Evolutionary conservation across 2,113 vertebrate species (phyloP), one percentile per base, ranked within the genome.

Genomic region (Syrrhaptes paradoxus): DNA sequence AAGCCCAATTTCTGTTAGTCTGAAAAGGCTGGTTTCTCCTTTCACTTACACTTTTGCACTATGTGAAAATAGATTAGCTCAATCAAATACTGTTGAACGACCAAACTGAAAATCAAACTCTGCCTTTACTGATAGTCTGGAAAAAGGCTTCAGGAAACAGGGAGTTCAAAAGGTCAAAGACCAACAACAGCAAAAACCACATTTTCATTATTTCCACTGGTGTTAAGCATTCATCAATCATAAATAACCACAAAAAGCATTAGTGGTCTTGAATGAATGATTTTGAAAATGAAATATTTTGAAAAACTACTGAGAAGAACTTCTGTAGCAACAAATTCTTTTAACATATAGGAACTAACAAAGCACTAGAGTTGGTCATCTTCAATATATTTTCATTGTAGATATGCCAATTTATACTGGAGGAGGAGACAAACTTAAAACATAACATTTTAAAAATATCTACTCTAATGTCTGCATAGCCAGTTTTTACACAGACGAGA

Each of bases 181-280:
- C 25, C 45, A 82, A 91, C 48, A 87, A 81, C 6, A 78, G 34
- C 18, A 89, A 62, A 72, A 55, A 58, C 4, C 6, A 58, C 6
- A 38, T 38, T 90, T 94, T 90, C 5, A 5, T 72, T 52, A 93
- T 72, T 95, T 85, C 57, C 58, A 81, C n/a, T 89, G 48, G 29
- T 72, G 19, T 87, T 89, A 92, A 92, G n/a, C 20, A 58, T 51
- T 85, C 57, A 78, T 87, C 65, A 89, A 45, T 49, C 70, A 85
- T 17, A 95, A 95, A 92, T 34, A 90, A 93, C 14, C 32, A 75
- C 41, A 89, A 75, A 82, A 85, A 61, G 31, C 58, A 92, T 78
- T 61, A 85, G 21, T 72, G 68, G 26, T 75, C 70, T 75, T 62
- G 10, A 41, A 41, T 41, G 41, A 41, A 41, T 41, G 41, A 41